Percentiles rank a stretch among this genome's conserved stretches.
These are phyloP conservation scores for Drosophila paranaensis DNA, from an alignment of 2,888 invertebrate species.

Conservation along the genomic window DNA sequence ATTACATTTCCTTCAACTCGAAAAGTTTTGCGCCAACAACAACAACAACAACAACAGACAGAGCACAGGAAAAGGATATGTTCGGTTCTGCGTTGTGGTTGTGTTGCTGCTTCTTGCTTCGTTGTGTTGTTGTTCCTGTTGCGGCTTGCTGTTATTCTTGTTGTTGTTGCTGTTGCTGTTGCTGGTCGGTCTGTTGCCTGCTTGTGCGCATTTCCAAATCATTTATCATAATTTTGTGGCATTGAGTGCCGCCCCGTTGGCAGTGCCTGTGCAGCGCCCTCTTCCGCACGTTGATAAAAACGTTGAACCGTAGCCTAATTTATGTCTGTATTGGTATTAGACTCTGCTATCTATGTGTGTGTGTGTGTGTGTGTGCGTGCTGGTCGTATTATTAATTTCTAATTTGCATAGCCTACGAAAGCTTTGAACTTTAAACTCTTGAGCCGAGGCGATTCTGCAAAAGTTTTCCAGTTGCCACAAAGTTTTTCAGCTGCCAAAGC, in stretches of 20 bases:
- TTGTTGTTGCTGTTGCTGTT: conserved; percentile 31
- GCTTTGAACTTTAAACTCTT: conserved; percentile 76
- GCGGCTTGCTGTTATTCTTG: conserved; percentile 22
- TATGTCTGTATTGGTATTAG: conserved; percentile 75
- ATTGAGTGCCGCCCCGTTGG: conserved; percentile 54
- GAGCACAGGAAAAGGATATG: conserved; percentile 75
- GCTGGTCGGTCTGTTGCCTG: conserved; percentile 60
- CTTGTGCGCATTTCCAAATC: conserved; percentile 80
- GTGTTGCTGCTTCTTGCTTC: conserved; percentile 32
- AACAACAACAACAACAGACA: conserved; percentile 21
- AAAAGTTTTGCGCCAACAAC: conserved; percentile 63
- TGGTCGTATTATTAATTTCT: conserved; percentile 75
- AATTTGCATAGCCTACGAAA: conserved; percentile 79
- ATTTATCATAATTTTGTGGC: conserved; percentile 80
- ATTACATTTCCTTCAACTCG: conserved; percentile 80
- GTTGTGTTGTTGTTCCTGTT: conserved; percentile 34
- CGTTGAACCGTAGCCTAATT: conserved; percentile 75
- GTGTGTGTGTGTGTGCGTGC: conserved; percentile 23
- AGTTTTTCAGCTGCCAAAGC: conserved; percentile 64
- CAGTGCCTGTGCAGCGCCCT: conserved; percentile 13
- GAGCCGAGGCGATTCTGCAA: conserved; percentile 64
- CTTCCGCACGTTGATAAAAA: conserved; percentile 69
- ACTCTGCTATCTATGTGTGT: conserved; percentile 22
- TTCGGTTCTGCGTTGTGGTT: conserved; percentile 79
- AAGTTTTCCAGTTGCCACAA: conserved; percentile 52